A percentile compares a stretch with the other conserved stretches of the same genome.
Evolutionary conservation across 2,113 vertebrate species (phyloP).

Genomic region (Nycticryphes semicollaris): DNA sequence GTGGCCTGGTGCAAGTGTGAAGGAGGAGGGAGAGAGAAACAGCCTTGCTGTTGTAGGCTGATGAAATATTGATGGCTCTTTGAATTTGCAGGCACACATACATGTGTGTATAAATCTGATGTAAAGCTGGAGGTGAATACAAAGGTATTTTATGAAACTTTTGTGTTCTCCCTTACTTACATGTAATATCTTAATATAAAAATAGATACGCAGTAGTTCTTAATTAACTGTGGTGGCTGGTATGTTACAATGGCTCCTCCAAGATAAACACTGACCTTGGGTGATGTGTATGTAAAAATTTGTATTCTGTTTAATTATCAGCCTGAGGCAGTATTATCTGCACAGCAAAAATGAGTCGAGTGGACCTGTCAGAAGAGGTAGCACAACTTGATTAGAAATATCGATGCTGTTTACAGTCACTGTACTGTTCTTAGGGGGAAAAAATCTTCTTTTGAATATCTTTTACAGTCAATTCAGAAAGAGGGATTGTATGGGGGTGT

Average conservation of each 20-base stretch:
- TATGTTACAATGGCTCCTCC: not conserved
- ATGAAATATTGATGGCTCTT: not conserved
- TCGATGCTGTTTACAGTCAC: not conserved
- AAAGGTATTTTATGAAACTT: not conserved
- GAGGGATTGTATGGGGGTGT: not conserved
- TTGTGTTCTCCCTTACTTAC: not conserved
- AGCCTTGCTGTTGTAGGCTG: not conserved
- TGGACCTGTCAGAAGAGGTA: not conserved
- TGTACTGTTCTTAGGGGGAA: not conserved
- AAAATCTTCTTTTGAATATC: not conserved
- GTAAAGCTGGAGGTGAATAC: not conserved
- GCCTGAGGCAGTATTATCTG: not conserved
- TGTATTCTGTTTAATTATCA: not conserved
- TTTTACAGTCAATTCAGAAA: not conserved
- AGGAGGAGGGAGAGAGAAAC: not conserved
- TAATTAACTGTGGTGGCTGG: not conserved
- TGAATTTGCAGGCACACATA: not conserved
- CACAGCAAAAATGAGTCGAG: not conserved
- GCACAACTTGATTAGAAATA: not conserved
- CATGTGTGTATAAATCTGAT: not conserved
- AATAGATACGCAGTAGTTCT: not conserved
- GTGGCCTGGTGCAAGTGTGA: not conserved
- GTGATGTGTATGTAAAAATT: not conserved
- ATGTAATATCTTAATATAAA: not conserved
- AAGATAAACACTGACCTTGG: not conserved